Base-by-base conservation (phyloP, 2,888 invertebrate species). In the Andrena trimmerana region DNA sequence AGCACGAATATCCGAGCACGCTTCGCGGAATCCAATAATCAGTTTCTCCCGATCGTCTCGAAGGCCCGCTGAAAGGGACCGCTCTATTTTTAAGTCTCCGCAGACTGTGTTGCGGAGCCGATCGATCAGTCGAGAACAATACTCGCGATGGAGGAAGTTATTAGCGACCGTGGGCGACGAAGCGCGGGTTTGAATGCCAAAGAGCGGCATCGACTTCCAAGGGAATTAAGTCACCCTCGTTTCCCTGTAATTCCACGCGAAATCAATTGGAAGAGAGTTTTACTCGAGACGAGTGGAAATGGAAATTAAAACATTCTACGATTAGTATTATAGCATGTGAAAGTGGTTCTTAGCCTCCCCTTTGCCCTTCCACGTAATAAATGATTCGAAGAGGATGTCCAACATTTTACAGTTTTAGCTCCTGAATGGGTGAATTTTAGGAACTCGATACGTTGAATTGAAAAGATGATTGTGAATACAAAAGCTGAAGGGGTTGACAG, bases 1-100 rank as follows among this genome's bases (percentile, higher is more conserved):
- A 70, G n/a, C 3, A 74, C 57, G 72, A 66, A 71, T 29, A 65
- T 29, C 60, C n/a, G 50, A 76, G 60, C 71, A 59, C 50, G 60
- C 6, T 27, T 31, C 10, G 13, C 42, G 24, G 2, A 27, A 27
- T 24, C 16, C 24, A 33, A 78, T 68, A 2, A n/a, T 20, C 16
- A 52, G 48, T 10, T 16, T 54, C 13, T 24, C 13, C 13, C 10
- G 62, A 27, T 57, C 8, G 3, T 63, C 6, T 10, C 8, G 13
- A 54, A 50, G 16, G 62, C 42, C 62, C 5, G 29, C 59, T 20
- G 13, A 20, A 48, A 36, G n/a, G 24, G 36, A 59, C 3, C 2
- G 10, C 6, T 54, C 50, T 20, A 67, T 31, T 48, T 48, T 62
- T 48, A 48, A n/a, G 52, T n/a, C 16, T 8, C 2, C 31, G 1